phyloP scores from a whole-genome alignment of 1,140 invertebrate genomes.

The Cyclina sinensis region DNA sequence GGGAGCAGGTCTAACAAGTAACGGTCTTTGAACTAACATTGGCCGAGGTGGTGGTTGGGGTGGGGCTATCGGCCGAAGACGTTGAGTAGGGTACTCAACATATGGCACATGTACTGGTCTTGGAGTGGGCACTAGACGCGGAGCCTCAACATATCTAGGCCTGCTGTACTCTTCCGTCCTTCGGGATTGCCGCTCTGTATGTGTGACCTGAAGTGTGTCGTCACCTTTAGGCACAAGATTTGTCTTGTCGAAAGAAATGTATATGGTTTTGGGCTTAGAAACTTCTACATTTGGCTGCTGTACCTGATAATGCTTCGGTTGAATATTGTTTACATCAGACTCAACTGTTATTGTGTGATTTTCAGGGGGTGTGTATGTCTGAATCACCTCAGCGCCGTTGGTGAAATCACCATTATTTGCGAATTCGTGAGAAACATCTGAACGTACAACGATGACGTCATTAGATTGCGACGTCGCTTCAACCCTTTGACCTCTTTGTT shows the following conservation, averaged over 20 bases:
- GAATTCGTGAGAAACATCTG: not conserved
- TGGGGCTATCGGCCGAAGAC: not conserved
- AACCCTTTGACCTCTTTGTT: not conserved
- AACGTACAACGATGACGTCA: slow-evolving; percentile 21
- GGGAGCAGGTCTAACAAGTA: slow-evolving; percentile 15
- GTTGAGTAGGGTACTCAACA: not conserved
- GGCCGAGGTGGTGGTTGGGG: slow-evolving; percentile 31
- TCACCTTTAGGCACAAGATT: slow-evolving; percentile 42
- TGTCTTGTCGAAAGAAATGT: slow-evolving; percentile 49
- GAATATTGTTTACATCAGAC: not conserved
- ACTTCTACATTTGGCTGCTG: not conserved
- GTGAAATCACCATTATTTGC: not conserved
- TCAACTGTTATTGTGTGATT: not conserved
- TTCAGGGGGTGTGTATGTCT: not conserved
- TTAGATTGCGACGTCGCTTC: not conserved
- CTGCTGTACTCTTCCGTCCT: not conserved
- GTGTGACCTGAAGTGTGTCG: slow-evolving; percentile 1
- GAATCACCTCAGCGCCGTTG: not conserved
- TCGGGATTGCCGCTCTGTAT: not conserved
- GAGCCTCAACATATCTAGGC: slow-evolving; percentile 6
- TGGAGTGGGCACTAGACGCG: not conserved
- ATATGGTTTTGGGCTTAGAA: slow-evolving; percentile 7
- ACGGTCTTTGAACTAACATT: not conserved
- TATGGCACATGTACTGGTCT: not conserved
- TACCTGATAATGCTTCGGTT: slow-evolving; percentile 25